These are phyloP conservation scores for Leptinotarsa texana DNA, from an alignment of 1,140 invertebrate species.

Conservation along the genomic window DNA sequence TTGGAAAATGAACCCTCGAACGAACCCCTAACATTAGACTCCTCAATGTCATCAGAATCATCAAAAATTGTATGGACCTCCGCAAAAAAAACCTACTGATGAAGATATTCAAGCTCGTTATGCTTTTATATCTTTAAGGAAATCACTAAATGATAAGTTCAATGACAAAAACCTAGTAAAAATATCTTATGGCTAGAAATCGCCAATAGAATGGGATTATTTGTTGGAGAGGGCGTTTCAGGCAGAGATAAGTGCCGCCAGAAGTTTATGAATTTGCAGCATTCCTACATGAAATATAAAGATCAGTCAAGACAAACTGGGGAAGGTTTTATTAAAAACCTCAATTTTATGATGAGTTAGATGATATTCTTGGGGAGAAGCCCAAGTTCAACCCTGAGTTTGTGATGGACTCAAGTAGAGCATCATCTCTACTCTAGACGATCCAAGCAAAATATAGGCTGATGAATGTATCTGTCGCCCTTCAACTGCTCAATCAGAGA, in stretches of 20 bases:
- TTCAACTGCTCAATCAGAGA: not conserved
- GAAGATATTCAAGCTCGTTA: conserved; percentile 4
- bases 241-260: conserved; percentile 17
- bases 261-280: conserved; percentile 26
- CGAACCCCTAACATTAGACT: no score
- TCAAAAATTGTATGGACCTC: conserved; percentile 15
- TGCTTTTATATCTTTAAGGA: conserved; percentile 12
- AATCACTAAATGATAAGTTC: conserved; percentile 16
- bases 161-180: conserved; percentile 14
- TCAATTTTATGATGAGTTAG: conserved; percentile 15
- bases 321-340: conserved; percentile 18
- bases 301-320: conserved; percentile 19
- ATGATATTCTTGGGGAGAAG: conserved; percentile 25
- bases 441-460: no score
- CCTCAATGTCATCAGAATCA: not conserved
- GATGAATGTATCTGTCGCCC: no score
- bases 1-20: no score
- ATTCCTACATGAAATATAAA: conserved; percentile 17
- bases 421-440: not conserved
- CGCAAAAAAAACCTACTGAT: conserved; percentile 6
- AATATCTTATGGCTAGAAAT: conserved; percentile 16
- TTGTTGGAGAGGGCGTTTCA: not conserved
- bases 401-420: conserved; percentile 14
- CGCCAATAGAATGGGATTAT: conserved; percentile 17
- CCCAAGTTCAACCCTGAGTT: conserved; percentile 16